phyloP scores from a whole-genome alignment of 2,888 invertebrate genomes.

The Blastobasis adustella region DNA sequence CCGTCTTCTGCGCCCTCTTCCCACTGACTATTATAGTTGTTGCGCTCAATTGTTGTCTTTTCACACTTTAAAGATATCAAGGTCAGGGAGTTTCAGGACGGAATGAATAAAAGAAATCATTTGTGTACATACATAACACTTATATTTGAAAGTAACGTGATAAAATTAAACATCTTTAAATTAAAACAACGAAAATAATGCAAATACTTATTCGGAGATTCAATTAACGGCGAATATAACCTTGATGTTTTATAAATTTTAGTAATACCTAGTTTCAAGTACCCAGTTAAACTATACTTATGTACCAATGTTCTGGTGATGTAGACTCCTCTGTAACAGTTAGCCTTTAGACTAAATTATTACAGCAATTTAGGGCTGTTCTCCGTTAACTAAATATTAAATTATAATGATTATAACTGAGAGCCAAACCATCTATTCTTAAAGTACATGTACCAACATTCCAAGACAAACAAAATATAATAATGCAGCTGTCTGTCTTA shows the following conservation, averaged over 20 bases:
- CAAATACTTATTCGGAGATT: slow-evolving; percentile 33
- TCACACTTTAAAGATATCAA: too few species aligned
- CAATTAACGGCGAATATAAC: background rate
- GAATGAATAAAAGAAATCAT: slow-evolving; percentile 23
- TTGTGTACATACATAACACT: slow-evolving; percentile 63
- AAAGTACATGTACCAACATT: slow-evolving; percentile 21
- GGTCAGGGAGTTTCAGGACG: too few species aligned
- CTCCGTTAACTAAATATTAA: slow-evolving; percentile 10
- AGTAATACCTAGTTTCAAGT: too few species aligned
- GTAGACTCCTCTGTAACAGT: too few species aligned
- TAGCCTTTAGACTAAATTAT: too few species aligned
- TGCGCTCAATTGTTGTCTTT: too few species aligned
- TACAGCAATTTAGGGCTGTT: background rate
- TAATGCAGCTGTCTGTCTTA: background rate
- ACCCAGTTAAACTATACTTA: too few species aligned
- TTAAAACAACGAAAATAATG: slow-evolving; percentile 68
- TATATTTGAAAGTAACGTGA: slow-evolving; percentile 70
- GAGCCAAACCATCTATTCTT: slow-evolving; percentile 44
- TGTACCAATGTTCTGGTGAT: too few species aligned
- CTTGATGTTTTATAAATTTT: too few species aligned
- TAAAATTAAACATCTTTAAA: slow-evolving; percentile 72
- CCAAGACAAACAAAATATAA: slow-evolving; percentile 9
- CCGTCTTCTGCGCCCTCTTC: too few species aligned
- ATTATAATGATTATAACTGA: slow-evolving; percentile 25
- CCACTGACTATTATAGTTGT: too few species aligned